These are phyloP conservation scores for Podotricha telesiphe DNA, from an alignment of 2,888 invertebrate genomes.

Conservation along the genomic window DNA sequence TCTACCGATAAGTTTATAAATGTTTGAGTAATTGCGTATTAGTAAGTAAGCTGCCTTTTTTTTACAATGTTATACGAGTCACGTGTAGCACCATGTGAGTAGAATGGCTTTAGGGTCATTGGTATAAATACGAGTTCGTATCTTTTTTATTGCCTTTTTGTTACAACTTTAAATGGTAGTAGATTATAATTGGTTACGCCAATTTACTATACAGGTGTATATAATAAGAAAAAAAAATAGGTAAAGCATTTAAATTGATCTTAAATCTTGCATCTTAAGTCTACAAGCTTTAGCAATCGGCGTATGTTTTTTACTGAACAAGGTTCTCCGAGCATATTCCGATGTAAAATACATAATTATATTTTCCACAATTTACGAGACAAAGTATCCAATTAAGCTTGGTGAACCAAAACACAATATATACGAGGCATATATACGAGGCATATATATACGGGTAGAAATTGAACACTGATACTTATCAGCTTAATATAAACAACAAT, in stretches of 20 bases:
- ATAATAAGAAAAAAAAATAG: not conserved
- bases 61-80: not conserved
- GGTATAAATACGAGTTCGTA: not conserved
- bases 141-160: constrained; percentile 2
- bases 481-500: too few species aligned
- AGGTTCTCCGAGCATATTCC: too few species aligned
- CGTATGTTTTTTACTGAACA: too few species aligned
- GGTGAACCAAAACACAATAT: too few species aligned
- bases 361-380: not conserved
- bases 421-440: too few species aligned
- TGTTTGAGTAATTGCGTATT: not conserved
- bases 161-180: not conserved
- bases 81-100: constrained; percentile 4
- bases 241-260: too few species aligned
- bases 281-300: too few species aligned
- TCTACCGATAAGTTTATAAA: not conserved
- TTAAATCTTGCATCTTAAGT: too few species aligned
- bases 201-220: not conserved
- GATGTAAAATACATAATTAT: not conserved
- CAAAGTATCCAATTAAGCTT: too few species aligned
- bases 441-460: too few species aligned
- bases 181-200: not conserved
- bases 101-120: not conserved
- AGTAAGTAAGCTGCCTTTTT: not conserved
- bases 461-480: too few species aligned